Percentiles rank a stretch among this genome's conserved stretches.
These are phyloP conservation scores for Ceratina australensis DNA, from an alignment of 1,140 invertebrate genomes.

Conservation along the genomic window DNA sequence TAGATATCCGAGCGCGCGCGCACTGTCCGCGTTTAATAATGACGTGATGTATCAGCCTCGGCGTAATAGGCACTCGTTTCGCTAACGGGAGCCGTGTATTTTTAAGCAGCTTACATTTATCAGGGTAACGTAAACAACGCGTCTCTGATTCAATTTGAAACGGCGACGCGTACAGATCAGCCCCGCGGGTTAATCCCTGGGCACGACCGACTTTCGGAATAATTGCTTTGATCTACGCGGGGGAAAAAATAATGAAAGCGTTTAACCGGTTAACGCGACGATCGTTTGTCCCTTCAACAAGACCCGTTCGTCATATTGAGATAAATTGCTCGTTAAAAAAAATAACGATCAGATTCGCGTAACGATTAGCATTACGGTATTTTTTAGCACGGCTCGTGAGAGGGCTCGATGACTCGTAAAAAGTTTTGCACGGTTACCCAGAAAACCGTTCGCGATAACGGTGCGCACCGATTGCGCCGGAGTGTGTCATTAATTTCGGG, in stretches of 20 bases:
- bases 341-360: no score
- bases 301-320: not conserved
- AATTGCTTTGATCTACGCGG: conserved; percentile 10
- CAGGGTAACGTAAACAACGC: conserved; percentile 7
- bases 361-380: no score
- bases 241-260: conserved; percentile 6
- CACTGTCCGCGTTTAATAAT: conserved; percentile 8
- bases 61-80: not conserved
- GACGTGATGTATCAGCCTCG: not conserved
- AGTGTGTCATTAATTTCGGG: conserved; percentile 1
- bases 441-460: not conserved
- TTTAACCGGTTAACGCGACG: not conserved
- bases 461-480: not conserved
- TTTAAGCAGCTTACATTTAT: conserved; percentile 33
- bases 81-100: not conserved
- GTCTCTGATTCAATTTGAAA: conserved; percentile 5
- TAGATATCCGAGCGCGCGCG: not conserved
- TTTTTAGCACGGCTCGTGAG: no score
- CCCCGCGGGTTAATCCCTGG: conserved; percentile 16
- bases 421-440: not conserved
- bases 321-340: no score
- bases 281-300: not conserved
- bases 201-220: not conserved
- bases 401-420: no score
- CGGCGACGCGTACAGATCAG: conserved; percentile 6